These are phyloP conservation scores for Salvelinus namaycush DNA, from an alignment of 2,113 vertebrate genomes.

Conservation along the genomic window DNA sequence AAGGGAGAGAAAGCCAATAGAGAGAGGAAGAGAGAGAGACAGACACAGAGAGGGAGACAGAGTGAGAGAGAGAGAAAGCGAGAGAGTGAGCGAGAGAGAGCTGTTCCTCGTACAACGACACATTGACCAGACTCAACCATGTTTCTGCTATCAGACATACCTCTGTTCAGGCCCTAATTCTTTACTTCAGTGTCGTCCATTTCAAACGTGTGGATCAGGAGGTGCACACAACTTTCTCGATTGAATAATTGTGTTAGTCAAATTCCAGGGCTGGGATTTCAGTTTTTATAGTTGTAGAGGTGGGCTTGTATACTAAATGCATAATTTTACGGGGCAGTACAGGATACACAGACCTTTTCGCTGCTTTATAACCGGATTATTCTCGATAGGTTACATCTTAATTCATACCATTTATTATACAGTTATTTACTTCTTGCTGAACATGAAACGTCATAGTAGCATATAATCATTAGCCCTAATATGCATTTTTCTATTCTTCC, in stretches of 20 bases:
- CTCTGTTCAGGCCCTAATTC: constrained; percentile 5
- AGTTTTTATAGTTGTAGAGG: too few relatives aligned
- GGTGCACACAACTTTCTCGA: background rate
- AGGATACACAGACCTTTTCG: background rate
- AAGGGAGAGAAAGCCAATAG: too few relatives aligned
- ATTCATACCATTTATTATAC: background rate
- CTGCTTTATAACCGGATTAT: background rate
- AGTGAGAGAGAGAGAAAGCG: background rate
- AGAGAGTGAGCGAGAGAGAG: constrained; percentile 1
- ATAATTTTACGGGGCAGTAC: background rate
- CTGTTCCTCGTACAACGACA: constrained; percentile 10
- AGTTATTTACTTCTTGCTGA: background rate
- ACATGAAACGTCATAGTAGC: background rate
- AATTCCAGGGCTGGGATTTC: background rate
- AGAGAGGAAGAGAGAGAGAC: background rate
- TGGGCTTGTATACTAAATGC: too few relatives aligned
- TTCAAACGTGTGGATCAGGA: background rate
- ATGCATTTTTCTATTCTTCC: background rate
- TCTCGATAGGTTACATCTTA: background rate
- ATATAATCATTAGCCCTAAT: background rate
- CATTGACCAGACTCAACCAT: background rate
- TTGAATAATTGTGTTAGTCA: constrained; percentile 2
- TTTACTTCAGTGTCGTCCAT: background rate
- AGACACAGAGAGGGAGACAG: background rate
- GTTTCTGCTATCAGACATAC: background rate